Conservation (phyloP, 2,113 vertebrate genomes). For the Macrotus californicus region DNA sequence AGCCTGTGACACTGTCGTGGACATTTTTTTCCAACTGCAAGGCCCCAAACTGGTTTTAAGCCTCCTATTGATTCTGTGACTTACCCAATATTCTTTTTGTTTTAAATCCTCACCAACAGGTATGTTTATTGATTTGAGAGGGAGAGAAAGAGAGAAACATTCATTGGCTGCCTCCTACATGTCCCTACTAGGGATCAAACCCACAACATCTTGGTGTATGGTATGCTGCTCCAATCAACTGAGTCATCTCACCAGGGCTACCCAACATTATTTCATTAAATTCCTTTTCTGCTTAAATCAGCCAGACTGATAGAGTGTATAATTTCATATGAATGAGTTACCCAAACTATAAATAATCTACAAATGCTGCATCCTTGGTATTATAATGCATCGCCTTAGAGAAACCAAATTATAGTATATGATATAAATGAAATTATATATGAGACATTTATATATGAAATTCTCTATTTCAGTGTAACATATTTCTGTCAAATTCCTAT, state of each 20-base stretch:
- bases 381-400: background rate
- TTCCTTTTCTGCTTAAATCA: slow-evolving; percentile 20
- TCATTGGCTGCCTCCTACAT: too few relatives aligned
- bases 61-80: background rate
- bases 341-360: background rate
- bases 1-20: background rate
- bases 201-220: too few relatives aligned
- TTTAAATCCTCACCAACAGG: too few relatives aligned
- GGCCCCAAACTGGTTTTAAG: background rate
- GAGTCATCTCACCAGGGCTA: background rate
- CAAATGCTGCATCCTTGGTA: background rate
- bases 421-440: background rate
- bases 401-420: background rate
- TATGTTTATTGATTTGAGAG: too few relatives aligned
- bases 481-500: background rate
- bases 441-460: background rate
- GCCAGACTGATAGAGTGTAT: background rate
- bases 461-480: background rate
- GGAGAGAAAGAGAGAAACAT: too few relatives aligned
- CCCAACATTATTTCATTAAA: background rate
- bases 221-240: too few relatives aligned
- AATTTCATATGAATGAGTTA: background rate
- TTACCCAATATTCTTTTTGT: background rate
- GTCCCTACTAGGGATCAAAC: too few relatives aligned
- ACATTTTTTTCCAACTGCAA: background rate